A percentile compares a stretch with the other conserved stretches of the same genome.
Conservation (phyloP, 2,888 invertebrate genomes). For the Parthenolecanium corni region DNA sequence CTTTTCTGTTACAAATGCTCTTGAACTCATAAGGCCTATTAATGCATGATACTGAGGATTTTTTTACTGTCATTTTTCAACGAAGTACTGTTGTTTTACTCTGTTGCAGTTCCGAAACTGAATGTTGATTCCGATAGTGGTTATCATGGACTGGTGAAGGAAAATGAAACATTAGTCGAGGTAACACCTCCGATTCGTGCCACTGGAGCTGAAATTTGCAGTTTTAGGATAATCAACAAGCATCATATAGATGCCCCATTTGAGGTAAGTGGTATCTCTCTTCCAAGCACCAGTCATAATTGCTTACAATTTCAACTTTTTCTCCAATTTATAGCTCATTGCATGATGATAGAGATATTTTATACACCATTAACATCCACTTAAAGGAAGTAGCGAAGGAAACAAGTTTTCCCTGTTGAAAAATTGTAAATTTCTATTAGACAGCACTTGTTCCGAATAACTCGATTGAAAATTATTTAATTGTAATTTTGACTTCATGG, state of each 20-base stretch:
- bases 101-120: slow-evolving; percentile 52
- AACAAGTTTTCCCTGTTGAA: too few species aligned
- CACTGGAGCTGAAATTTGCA: slow-evolving; percentile 64
- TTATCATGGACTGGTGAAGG: slow-evolving; percentile 83
- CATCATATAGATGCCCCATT: slow-evolving; percentile 92
- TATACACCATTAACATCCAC: too few species aligned
- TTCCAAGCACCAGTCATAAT: too few species aligned
- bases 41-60: neutral
- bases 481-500: too few species aligned
- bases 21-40: neutral
- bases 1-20: neutral
- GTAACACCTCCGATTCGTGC: slow-evolving; percentile 85
- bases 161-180: slow-evolving; percentile 84
- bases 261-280: slow-evolving; percentile 45
- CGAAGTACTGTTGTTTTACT: slow-evolving; percentile 34
- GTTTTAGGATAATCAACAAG: slow-evolving; percentile 79
- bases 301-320: too few species aligned
- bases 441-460: too few species aligned
- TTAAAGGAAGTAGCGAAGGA: too few species aligned
- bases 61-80: neutral
- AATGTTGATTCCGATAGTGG: slow-evolving; percentile 73
- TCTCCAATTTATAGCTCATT: too few species aligned
- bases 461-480: too few species aligned
- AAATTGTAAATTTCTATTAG: too few species aligned
- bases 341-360: too few species aligned